Evolutionary conservation across 1,140 invertebrate species (phyloP).

Genomic region (Liolophura sinensis): DNA sequence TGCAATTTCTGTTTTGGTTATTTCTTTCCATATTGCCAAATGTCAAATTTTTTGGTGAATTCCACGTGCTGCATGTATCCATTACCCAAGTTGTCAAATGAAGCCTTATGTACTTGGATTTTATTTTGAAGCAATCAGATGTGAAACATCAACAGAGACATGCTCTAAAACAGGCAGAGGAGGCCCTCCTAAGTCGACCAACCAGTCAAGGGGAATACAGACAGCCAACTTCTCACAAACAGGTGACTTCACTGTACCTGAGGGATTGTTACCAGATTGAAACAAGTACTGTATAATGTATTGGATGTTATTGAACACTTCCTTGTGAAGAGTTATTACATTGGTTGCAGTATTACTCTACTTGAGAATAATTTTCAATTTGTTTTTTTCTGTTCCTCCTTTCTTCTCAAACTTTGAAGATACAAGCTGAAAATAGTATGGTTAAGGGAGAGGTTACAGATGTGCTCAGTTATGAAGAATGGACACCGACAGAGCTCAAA

Average conservation of each 20-base stretch:
- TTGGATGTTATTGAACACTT: too few species aligned
- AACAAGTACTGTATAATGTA: too few species aligned
- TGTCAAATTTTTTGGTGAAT: not conserved
- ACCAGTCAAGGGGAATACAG: constrained; percentile 42
- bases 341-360: too few species aligned
- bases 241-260: constrained; percentile 23
- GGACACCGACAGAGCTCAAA: constrained; percentile 49
- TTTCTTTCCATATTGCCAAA: too few species aligned
- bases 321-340: too few species aligned
- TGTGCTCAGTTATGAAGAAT: constrained; percentile 42
- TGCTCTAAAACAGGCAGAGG: constrained; percentile 41
- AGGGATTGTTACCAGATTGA: too few species aligned
- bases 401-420: constrained; percentile 29
- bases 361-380: too few species aligned
- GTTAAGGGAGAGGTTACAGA: constrained; percentile 47
- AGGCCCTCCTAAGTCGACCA: constrained; percentile 37
- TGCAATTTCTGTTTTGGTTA: too few species aligned
- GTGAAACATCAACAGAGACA: constrained; percentile 35
- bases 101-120: not conserved
- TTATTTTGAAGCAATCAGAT: constrained; percentile 42
- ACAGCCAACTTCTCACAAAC: constrained; percentile 38
- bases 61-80: not conserved
- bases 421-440: constrained; percentile 45
- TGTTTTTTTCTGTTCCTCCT: not conserved
- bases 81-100: not conserved